Base-by-base conservation (phyloP, 2,888 invertebrate species). In the Drosophila austrosaltans region DNA sequence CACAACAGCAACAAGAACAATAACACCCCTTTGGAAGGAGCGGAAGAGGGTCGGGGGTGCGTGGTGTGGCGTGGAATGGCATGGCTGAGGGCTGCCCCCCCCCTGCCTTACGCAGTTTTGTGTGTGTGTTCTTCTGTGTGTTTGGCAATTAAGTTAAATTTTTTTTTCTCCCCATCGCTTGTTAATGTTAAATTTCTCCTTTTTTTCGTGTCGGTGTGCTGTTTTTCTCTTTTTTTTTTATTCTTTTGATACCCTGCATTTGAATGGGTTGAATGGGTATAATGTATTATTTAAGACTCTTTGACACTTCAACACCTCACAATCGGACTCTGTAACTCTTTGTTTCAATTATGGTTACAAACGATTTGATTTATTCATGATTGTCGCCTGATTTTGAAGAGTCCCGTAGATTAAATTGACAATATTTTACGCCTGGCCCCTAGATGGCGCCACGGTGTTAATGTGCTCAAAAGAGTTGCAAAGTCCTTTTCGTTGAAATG, bases 71-170 rank as follows among this genome's bases (percentile, higher is more conserved):
- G 16, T 16, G 28, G 28, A 28, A 28, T 8, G 36, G 28, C 53
- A 42, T 53, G 40, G 44, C 32, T 25, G 53, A 61, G 48, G 54
- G 30, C 61, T 59, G 60, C 64, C 40, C 59, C 67, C 79, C 5
- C 28, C 28, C 28, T 28, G 4, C 28, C 28, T 72, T 65, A 78
- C 78, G 79, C 77, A 73, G 79, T 79, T 79, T 71, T 84, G 66
- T 69, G 78, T 69, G 79, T 57, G 22, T 57, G 79, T 62, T 32
- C 22, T 48, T 63, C 40, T 70, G 61, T 83, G 83, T 82, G 83
- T 77, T 81, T 83, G 83, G 83, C 83, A 83, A 83, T 83, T 83
- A 83, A 83, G 83, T 83, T 83, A 86, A 79, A 86, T 81, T 82
- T 83, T 82, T 82, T 70, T 82, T 70, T 57, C 71, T 60, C 10